Conservation (phyloP, 2,797 vertebrate species). For the Rhynchonycteris naso region DNA sequence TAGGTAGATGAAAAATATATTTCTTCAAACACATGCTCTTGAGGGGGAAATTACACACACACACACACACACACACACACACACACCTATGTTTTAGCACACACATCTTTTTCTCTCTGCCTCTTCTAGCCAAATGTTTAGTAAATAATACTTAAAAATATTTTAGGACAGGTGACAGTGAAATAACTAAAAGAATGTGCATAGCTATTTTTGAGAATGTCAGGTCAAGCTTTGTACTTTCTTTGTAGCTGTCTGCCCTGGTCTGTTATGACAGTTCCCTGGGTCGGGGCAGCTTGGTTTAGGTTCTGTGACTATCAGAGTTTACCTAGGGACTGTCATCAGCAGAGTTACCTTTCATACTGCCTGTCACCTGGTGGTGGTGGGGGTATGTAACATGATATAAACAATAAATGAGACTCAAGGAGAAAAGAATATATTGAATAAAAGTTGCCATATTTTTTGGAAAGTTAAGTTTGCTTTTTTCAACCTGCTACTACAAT, state of each 20-base stretch:
- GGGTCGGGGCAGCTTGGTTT: neutral
- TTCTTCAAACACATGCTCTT: neutral
- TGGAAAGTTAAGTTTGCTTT: neutral
- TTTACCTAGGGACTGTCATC: neutral
- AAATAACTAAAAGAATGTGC: neutral
- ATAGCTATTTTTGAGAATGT: neutral
- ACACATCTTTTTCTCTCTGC: neutral
- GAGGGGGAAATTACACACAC: neutral
- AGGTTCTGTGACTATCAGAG: neutral
- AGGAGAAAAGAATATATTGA: neutral
- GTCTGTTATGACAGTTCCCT: neutral
- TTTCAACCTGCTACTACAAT: neutral
- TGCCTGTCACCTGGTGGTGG: neutral
- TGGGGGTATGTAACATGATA: neutral
- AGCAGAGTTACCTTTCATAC: neutral
- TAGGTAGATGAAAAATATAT: conserved; percentile 44
- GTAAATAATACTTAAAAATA: neutral
- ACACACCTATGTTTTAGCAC: neutral
- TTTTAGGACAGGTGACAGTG: neutral
- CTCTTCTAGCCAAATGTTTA: neutral
- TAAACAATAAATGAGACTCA: neutral
- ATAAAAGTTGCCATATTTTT: neutral
- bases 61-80: neutral
- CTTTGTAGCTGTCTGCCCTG: neutral
- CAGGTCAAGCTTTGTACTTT: neutral